Evolutionary conservation across 1,140 invertebrate species (phyloP).

Genomic region (Spodoptera litura): DNA sequence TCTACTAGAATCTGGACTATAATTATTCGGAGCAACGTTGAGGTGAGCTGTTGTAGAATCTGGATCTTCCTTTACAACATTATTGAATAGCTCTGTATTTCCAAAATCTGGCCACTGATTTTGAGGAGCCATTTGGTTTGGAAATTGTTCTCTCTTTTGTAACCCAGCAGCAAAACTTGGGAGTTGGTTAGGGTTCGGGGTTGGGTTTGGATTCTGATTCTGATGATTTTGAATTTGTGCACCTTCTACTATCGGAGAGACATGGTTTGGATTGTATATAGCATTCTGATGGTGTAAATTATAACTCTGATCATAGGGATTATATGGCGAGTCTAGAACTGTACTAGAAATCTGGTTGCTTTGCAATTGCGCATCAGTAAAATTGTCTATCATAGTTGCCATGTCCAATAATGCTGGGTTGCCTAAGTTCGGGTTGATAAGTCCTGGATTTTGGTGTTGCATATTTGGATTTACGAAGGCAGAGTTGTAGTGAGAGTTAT

Average conservation of each 20-base stretch:
- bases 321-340: conserved; percentile 91
- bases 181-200: conserved; percentile 69
- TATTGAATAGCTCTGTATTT: conserved; percentile 81
- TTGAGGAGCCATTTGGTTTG: conserved; percentile 64
- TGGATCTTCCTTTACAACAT: conserved; percentile 88
- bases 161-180: conserved; percentile 77
- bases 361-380: conserved; percentile 91
- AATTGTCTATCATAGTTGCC: conserved; percentile 91
- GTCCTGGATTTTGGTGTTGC: conserved; percentile 74
- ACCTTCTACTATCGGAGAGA: conserved; percentile 72
- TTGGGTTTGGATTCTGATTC: conserved; percentile 45
- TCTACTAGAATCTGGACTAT: conserved; percentile 83
- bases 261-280: conserved; percentile 75
- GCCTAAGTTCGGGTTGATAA: conserved; percentile 83
- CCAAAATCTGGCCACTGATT: conserved; percentile 87
- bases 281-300: conserved; percentile 82
- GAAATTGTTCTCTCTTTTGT: conserved; percentile 75
- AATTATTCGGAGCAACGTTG: conserved; percentile 81
- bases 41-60: conserved; percentile 88
- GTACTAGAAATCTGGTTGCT: conserved; percentile 94
- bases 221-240: conserved; percentile 69
- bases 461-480: conserved; percentile 85
- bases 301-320: conserved; percentile 83
- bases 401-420: conserved; percentile 89
- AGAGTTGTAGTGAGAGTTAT: conserved; percentile 81